Evolutionary conservation across 2,113 vertebrate species (phyloP), one percentile per base, ranked within the genome.

Genomic region (Nothobranchius furzeri): DNA sequence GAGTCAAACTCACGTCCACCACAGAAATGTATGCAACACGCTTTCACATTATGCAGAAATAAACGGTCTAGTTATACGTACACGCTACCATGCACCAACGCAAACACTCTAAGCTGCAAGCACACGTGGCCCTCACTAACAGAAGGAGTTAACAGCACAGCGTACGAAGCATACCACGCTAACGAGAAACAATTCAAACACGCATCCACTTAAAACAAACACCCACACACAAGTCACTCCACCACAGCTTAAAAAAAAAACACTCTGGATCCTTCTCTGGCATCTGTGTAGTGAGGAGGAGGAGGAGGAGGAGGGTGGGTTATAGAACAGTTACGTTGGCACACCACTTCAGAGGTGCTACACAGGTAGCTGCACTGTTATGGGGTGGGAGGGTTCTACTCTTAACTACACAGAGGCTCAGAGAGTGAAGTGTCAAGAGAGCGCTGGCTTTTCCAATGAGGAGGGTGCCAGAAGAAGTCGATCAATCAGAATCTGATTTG

Each of bases 401-500:
- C 61, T 76, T 58, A 7, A 10, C 52, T 63, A 71, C 77, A 77
- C 72, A 81, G 79, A 76, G 17, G 53, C 52, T 24, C n/a, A 48
- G 72, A 48, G 72, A 65, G 62, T 56, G 12, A 8, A 50, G 61
- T 5, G 74, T 66, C 42, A 30, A 61, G 20, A 58, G 57, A 61
- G 50, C 36, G 51, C n/a, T 20, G 57, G 68, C 70, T 65, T 43
- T 63, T 82, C 64, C 65, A 76, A 20, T 9, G 47, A 74, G 15
- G 17, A 46, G 24, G 10, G 46, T 1, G 45, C 45, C 24, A 11
- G 2, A 37, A 42, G 9, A n/a, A 25, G 3, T 24, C 0, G 46
- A 64, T 93, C 82, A 94, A 62, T 93, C 84, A 0, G 92, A 93
- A 74, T 91, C 76, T 25, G 76, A 82, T 80, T 79, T 80, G 56